Percentiles rank a stretch among this genome's conserved stretches.
Conservation (phyloP, 2,113 vertebrate genomes). For the Baryphthengus martii region DNA sequence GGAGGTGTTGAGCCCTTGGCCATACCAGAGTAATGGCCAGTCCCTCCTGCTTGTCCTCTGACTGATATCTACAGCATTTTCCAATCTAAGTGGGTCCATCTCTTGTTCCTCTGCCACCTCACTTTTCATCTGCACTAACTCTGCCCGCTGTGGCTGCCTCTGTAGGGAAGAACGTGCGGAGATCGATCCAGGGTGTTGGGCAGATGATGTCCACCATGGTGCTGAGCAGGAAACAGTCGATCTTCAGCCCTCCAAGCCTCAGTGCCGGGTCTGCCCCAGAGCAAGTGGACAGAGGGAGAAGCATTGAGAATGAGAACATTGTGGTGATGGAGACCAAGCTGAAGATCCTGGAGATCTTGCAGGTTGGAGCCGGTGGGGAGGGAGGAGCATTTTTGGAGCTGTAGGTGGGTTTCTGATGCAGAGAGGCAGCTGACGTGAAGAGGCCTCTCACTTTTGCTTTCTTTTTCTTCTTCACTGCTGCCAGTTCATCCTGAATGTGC, state of each 20-base stretch:
- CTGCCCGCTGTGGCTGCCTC: background rate
- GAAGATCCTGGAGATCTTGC: slow-evolving; percentile 95
- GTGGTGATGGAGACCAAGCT: slow-evolving; percentile 99
- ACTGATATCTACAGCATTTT: background rate
- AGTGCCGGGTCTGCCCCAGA: slow-evolving; percentile 59
- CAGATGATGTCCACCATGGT: slow-evolving; percentile 99
- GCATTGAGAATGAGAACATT: slow-evolving; percentile 86
- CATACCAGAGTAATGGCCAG: background rate
- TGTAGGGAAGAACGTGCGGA: slow-evolving; percentile 87
- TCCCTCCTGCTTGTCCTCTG: background rate
- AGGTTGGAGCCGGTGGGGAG: slow-evolving; percentile 72
- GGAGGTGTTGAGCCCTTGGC: background rate
- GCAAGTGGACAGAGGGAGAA: slow-evolving; percentile 79
- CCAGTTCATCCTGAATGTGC: slow-evolving; percentile 96
- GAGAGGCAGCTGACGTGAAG: background rate
- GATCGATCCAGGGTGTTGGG: slow-evolving; percentile 94
- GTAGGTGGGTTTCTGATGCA: background rate
- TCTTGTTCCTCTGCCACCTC: background rate
- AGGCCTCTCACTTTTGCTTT: background rate
- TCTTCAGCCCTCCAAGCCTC: slow-evolving; percentile 77
- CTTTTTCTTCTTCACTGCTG: background rate
- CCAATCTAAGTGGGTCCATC: background rate
- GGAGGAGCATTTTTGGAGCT: background rate
- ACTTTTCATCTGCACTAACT: background rate
- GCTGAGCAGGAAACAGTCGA: slow-evolving; percentile 89